These are phyloP conservation scores for Hydrolagus colliei DNA, from an alignment of 2,797 vertebrate species.

Conservation along the genomic window DNA sequence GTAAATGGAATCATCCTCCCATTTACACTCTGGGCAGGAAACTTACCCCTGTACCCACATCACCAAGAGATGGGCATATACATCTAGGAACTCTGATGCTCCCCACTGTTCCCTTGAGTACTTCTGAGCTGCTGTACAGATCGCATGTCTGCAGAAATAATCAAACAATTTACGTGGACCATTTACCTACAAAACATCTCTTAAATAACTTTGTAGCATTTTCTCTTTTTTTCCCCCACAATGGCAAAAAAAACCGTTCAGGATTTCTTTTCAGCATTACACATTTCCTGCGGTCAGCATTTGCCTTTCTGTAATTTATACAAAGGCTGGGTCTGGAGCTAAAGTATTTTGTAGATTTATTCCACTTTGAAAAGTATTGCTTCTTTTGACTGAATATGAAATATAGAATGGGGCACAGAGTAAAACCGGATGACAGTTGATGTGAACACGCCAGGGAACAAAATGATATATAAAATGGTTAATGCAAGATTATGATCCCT, in stretches of 20 bases:
- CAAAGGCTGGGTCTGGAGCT: neutral
- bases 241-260: no score
- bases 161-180: conserved; percentile 69
- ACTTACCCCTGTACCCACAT: conserved; percentile 87
- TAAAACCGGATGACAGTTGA: neutral
- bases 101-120: conserved; percentile 93
- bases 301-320: no score
- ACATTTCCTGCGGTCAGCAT: no score
- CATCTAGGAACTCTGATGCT: conserved; percentile 90
- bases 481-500: neutral
- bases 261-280: no score
- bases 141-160: conserved; percentile 92
- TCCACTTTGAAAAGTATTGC: neutral
- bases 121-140: conserved; percentile 82
- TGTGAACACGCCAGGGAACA: neutral
- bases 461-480: neutral
- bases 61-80: conserved; percentile 70
- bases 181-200: conserved; percentile 1
- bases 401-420: neutral
- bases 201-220: neutral
- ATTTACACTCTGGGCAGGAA: conserved; percentile 60
- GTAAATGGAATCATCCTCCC: conserved; percentile 60
- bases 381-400: neutral
- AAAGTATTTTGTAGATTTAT: neutral
- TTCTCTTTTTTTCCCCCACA: neutral